These are phyloP conservation scores for Mimachlamys varia DNA, from an alignment of 2,888 invertebrate genomes.

Conservation along the genomic window DNA sequence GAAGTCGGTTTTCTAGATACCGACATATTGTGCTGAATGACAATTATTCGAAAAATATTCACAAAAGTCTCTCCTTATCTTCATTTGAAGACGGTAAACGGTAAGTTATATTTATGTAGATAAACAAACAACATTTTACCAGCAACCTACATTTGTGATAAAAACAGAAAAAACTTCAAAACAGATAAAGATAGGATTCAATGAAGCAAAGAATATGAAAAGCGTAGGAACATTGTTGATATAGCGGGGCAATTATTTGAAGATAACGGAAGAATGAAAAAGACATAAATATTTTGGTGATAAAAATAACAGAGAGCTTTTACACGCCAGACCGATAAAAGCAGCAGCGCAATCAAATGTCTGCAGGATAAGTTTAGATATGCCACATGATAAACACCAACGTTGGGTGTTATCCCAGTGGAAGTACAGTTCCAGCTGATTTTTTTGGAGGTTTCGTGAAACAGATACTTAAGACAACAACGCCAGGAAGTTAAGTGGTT, in stretches of 20 bases:
- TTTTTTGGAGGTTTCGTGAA: background rate
- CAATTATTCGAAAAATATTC: no score
- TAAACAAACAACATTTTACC: background rate
- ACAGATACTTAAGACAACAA: background rate
- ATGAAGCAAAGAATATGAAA: background rate
- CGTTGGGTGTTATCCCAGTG: background rate
- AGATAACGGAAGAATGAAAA: background rate
- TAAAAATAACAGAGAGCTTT: constrained; percentile 20
- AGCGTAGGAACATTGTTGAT: background rate
- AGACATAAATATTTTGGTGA: constrained; percentile 30
- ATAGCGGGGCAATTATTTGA: background rate
- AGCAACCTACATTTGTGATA: background rate
- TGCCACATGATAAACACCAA: background rate
- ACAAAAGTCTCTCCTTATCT: no score
- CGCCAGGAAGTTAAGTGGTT: background rate
- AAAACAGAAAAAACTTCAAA: background rate
- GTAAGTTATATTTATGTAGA: background rate
- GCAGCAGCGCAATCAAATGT: background rate
- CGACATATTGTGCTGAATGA: no score
- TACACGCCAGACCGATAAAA: background rate
- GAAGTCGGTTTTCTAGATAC: no score
- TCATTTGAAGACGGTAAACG: no score
- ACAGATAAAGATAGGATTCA: background rate
- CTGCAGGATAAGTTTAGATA: constrained; percentile 28
- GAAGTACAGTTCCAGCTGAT: background rate